These are phyloP conservation scores for Sorex araneus DNA, from an alignment of 2,113 vertebrate species.

Conservation along the genomic window DNA sequence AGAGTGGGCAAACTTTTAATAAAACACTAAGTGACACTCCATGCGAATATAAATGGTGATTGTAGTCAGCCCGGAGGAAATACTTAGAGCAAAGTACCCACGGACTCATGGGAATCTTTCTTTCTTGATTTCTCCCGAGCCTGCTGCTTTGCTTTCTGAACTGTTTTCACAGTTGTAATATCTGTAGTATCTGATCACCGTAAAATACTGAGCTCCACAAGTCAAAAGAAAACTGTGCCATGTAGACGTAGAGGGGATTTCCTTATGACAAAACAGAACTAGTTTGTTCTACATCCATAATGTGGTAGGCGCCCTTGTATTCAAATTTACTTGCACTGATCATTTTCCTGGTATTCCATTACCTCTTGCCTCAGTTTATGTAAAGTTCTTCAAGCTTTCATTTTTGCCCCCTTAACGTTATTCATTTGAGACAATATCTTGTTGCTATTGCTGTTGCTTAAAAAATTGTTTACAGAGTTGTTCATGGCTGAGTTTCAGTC, in stretches of 20 bases:
- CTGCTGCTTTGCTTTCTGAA: conserved; percentile 1
- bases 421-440: not conserved
- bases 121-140: not conserved
- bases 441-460: too few relatives aligned
- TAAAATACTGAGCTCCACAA: not conserved
- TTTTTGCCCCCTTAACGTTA: conserved; percentile 23
- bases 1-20: not conserved
- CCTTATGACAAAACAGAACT: conserved; percentile 5
- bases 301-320: not conserved
- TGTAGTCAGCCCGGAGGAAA: not conserved
- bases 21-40: not conserved
- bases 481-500: too few relatives aligned
- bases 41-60: conserved; percentile 35
- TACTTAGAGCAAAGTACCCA: not conserved
- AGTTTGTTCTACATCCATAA: not conserved
- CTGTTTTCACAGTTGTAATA: too few relatives aligned
- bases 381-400: not conserved
- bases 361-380: not conserved
- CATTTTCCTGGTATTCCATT: conserved; percentile 19
- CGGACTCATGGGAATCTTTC: not conserved
- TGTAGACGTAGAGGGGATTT: not conserved
- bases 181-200: not conserved
- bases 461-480: too few relatives aligned
- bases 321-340: conserved; percentile 10
- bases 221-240: not conserved